These are phyloP conservation scores for Drosophila eugracilis DNA, from an alignment of 1,140 invertebrate species.

Conservation along the genomic window DNA sequence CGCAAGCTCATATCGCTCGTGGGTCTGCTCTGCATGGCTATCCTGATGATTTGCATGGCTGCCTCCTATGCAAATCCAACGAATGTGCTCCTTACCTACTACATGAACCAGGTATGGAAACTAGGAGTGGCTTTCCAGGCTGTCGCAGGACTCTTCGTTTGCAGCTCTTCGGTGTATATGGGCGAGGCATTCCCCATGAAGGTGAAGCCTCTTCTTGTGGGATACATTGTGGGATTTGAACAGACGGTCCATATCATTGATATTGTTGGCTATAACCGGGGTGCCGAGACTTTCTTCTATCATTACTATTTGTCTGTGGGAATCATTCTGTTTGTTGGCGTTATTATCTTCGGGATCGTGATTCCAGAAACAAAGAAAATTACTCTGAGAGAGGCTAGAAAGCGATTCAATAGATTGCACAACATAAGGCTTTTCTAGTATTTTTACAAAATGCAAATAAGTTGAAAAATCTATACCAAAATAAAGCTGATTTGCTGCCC, in stretches of 20 bases:
- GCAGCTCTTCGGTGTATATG: constrained; percentile 56
- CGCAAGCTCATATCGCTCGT: constrained; percentile 55
- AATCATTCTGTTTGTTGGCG: constrained; percentile 49
- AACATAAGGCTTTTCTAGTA: constrained; percentile 41
- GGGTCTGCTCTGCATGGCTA: constrained; percentile 55
- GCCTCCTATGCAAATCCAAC: constrained; percentile 42
- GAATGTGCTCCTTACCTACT: constrained; percentile 2
- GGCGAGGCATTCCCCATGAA: constrained; percentile 71
- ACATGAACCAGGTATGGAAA: constrained; percentile 56
- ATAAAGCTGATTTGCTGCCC: no score
- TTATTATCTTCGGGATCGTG: constrained; percentile 34
- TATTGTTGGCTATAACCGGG: constrained; percentile 40
- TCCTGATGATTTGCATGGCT: constrained; percentile 61
- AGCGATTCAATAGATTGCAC: constrained; percentile 37
- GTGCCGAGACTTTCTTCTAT: constrained; percentile 21
- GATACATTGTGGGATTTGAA: constrained; percentile 51
- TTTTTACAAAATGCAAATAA: no score
- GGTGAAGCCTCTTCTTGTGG: constrained; percentile 55
- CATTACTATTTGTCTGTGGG: constrained; percentile 60
- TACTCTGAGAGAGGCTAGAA: constrained; percentile 44
- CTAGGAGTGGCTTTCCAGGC: constrained; percentile 57
- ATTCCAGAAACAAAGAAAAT: constrained; percentile 63
- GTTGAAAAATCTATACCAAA: no score
- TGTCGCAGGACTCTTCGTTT: constrained; percentile 65
- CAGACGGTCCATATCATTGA: constrained; percentile 64